Evolutionary conservation across 2,888 invertebrate species (phyloP).

Genomic region (Hartigia nigra): DNA sequence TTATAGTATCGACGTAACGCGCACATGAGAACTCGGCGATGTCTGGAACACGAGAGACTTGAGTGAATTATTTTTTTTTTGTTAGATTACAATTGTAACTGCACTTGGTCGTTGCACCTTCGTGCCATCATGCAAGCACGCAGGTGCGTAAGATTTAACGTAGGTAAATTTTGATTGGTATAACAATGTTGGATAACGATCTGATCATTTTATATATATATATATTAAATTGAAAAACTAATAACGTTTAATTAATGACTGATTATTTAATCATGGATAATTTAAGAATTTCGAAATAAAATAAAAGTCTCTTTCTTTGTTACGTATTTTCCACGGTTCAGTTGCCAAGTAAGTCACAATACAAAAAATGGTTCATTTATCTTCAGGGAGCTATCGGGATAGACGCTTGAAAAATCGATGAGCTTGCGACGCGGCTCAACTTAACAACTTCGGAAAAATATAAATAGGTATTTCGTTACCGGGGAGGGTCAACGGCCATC

Average conservation of each 20-base stretch:
- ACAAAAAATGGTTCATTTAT: not conserved
- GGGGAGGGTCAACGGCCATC: not conserved
- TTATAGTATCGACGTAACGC: slow-evolving; percentile 29
- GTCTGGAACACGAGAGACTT: slow-evolving; percentile 13
- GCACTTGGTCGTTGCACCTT: slow-evolving; percentile 35
- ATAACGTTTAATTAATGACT: not conserved
- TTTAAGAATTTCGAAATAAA: not conserved
- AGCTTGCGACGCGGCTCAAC: not conserved
- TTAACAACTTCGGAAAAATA: not conserved
- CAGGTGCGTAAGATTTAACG: not conserved
- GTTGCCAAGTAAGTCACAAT: not conserved
- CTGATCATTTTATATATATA: not conserved
- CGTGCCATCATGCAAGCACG: slow-evolving; percentile 20
- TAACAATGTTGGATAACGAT: not conserved
- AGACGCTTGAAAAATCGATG: not conserved
- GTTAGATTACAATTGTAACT: not conserved
- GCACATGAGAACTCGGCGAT: slow-evolving; percentile 31
- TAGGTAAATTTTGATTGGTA: slow-evolving; percentile 1
- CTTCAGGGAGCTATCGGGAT: not conserved
- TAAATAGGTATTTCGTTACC: not conserved
- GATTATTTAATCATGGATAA: not conserved
- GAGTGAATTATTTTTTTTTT: not conserved
- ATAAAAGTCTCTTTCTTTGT: too few relatives aligned
- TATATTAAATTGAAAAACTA: too few relatives aligned
- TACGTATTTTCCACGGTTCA: not conserved